Base-by-base conservation (phyloP, 2,797 vertebrate genomes). In the Crenichthys baileyi region DNA sequence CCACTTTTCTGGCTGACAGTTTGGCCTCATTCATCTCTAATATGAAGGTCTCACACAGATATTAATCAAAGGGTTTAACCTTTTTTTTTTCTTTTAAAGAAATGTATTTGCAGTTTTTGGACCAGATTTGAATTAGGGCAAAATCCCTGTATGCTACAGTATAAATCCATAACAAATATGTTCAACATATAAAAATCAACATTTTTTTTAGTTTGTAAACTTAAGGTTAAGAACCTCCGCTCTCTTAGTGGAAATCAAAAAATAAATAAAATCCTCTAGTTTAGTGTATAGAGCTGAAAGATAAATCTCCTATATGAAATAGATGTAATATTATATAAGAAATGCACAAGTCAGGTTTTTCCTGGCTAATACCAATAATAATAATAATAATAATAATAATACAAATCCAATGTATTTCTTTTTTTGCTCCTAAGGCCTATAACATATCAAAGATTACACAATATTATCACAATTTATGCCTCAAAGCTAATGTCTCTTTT, bases 11-110 rank as follows among this genome's bases (percentile, higher is more conserved):
- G 2, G 60, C 79, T 81, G 73, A 85, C 85, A 41, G 12, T 61
- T 72, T 16, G 12, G 31, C 79, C 83, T 77, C 44, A 12, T 85
- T 87, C 51, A 31, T 70, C 22, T 36, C 67, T 0, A 20, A 63
- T 5, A 82, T 68, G 77, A 75, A 73, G 48, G 55, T 77, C n/a
- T 87, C 75, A 75, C 74, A 60, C 41, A 39, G 72, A 87, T 76
- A 70, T 46, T 78, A 75, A 85, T 91, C 79, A 61, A 70, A 80
- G 51, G 48, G 1, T 24, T 53, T 60, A n/a, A 1, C 74, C 50
- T 81, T 68, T 50, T 80, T 79, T 6, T 44, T 63, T 83, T 61
- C 8, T 36, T 50, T 50, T 50, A 16, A 61, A 61, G 26, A 61
- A 31, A 29, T 60, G 2, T 6, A 18, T 15, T 61, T 18, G 4